phyloP scores from a whole-genome alignment of 2,888 invertebrate species.

The Lamproptera curius region DNA sequence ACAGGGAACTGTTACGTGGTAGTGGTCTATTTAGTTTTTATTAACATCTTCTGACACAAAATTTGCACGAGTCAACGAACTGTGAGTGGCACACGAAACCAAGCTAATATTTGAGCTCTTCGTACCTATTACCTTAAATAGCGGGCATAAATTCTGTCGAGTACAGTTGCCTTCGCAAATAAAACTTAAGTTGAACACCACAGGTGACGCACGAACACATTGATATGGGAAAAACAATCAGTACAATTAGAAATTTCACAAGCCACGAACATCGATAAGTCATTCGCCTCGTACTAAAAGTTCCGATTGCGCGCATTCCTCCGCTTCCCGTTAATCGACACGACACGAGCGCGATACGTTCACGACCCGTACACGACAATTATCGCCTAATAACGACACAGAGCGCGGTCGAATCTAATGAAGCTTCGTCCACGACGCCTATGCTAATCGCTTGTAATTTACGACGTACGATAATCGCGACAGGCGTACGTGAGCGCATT shows the following conservation, averaged over 20 bases:
- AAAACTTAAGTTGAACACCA: slow-evolving; percentile 38
- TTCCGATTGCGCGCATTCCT: slow-evolving; percentile 42
- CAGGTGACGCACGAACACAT: slow-evolving; percentile 1
- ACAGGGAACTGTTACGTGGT: slow-evolving; percentile 36
- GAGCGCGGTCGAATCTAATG: slow-evolving; percentile 65
- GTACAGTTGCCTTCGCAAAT: slow-evolving; percentile 59
- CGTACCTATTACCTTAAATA: slow-evolving; percentile 61
- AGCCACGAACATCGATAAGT: slow-evolving; percentile 5
- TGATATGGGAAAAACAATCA: slow-evolving; percentile 10
- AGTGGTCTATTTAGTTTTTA: slow-evolving; percentile 44
- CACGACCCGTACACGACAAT: slow-evolving; percentile 68
- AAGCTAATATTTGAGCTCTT: slow-evolving; percentile 71
- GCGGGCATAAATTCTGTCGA: slow-evolving; percentile 53
- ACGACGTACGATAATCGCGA: slow-evolving; percentile 73
- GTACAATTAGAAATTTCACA: slow-evolving; percentile 13
- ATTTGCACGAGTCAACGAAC: slow-evolving; percentile 69
- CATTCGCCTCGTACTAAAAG: slow-evolving; percentile 6
- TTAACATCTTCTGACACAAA: slow-evolving; percentile 47
- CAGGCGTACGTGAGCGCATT: slow-evolving; percentile 70
- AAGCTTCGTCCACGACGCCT: slow-evolving; percentile 64
- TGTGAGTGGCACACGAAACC: slow-evolving; percentile 56
- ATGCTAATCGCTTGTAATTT: slow-evolving; percentile 73
- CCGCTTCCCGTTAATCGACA: slow-evolving; percentile 74
- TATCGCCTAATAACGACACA: slow-evolving; percentile 70
- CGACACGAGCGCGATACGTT: no score